Percentiles rank a stretch among this genome's conserved stretches.
Evolutionary conservation across 1,140 invertebrate species (phyloP).

Genomic region (Pomacea maculata): DNA sequence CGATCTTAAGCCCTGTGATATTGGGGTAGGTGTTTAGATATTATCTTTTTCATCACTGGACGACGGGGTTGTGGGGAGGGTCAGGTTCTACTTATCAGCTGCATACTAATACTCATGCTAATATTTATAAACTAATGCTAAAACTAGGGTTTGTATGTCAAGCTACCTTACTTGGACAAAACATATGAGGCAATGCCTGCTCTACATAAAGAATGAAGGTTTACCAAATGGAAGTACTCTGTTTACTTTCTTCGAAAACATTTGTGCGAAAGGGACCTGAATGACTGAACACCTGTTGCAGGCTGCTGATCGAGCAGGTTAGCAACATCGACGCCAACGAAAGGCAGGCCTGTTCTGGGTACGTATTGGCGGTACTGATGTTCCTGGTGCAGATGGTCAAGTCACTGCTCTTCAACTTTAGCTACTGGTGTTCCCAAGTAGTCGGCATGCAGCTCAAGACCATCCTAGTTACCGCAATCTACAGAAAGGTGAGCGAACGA

Average conservation of each 20-base stretch:
- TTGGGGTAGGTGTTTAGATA: constrained; percentile 21
- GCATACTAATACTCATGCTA: too few species aligned
- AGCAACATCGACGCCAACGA: not conserved
- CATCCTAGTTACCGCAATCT: constrained; percentile 91
- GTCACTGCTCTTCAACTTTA: constrained; percentile 77
- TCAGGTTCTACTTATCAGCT: too few species aligned
- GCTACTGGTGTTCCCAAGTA: constrained; percentile 66
- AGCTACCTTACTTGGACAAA: too few species aligned
- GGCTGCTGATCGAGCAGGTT: not conserved
- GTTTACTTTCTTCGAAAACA: too few species aligned
- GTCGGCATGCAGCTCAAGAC: constrained; percentile 91
- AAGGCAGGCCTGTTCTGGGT: constrained; percentile 79
- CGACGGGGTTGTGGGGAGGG: too few species aligned
- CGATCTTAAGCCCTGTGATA: constrained; percentile 32
- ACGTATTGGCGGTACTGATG: constrained; percentile 79
- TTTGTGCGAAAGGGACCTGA: too few species aligned
- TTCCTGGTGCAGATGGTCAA: constrained; percentile 82
- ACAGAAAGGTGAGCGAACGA: constrained; percentile 76
- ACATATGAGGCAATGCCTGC: too few species aligned
- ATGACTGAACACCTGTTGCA: not conserved
- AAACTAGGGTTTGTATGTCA: too few species aligned
- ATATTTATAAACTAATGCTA: too few species aligned
- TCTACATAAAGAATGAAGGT: too few species aligned
- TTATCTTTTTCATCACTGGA: too few species aligned
- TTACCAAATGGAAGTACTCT: too few species aligned